A percentile compares a stretch with the other conserved stretches of the same genome.
These are phyloP conservation scores for Tridacna gigas DNA, from an alignment of 2,888 invertebrate species.

Conservation along the genomic window DNA sequence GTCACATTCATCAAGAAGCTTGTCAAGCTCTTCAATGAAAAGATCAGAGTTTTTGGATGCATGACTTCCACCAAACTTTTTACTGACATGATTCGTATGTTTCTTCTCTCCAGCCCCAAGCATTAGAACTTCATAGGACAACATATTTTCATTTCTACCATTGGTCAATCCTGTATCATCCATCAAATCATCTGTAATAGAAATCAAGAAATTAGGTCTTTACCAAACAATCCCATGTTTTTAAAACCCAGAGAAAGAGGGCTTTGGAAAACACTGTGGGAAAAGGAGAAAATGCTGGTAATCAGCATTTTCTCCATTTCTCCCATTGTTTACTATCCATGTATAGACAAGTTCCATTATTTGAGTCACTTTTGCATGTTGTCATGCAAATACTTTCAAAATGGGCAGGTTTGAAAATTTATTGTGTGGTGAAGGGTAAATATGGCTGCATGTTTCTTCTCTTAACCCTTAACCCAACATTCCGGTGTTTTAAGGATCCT, in stretches of 20 bases:
- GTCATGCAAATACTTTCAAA: too few species aligned
- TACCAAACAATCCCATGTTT: background rate
- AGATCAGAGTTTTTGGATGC: conserved; percentile 21
- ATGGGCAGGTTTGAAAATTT: too few species aligned
- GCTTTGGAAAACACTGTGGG: background rate
- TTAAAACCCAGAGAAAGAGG: background rate
- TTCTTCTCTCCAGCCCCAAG: conserved; percentile 16
- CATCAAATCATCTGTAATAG: conserved; percentile 12
- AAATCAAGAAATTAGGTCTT: background rate
- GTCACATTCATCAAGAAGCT: conserved; percentile 38
- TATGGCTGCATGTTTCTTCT: too few species aligned
- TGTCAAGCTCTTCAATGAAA: conserved; percentile 46
- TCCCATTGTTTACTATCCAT: background rate
- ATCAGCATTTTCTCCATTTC: background rate
- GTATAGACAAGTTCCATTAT: background rate
- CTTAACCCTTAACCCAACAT: too few species aligned
- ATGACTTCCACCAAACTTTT: background rate
- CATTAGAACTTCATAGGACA: conserved; percentile 25
- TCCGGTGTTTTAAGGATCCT: too few species aligned
- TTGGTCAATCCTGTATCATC: conserved; percentile 5
- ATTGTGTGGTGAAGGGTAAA: too few species aligned
- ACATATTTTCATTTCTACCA: background rate
- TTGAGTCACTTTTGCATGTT: background rate
- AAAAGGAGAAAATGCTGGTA: background rate
- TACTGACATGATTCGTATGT: background rate